phyloP scores from a whole-genome alignment of 2,888 invertebrate genomes.

The Coleophora flavipennella region DNA sequence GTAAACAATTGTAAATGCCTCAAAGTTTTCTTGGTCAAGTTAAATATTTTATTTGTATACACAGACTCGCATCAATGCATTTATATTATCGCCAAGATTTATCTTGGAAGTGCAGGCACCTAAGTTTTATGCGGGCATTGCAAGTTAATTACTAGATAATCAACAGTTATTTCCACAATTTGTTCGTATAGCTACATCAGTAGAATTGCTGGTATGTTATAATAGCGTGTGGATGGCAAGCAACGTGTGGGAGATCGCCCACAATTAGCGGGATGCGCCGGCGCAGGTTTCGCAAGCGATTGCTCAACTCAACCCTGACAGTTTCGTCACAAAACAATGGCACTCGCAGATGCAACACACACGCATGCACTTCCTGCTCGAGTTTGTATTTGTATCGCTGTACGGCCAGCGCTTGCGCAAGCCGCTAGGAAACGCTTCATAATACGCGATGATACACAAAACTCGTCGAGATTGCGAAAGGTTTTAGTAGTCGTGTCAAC shows the following conservation, averaged over 20 bases:
- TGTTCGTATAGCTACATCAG: not conserved
- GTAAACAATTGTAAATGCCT: conserved; percentile 36
- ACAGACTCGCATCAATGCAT: too few relatives aligned
- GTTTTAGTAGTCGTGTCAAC: conserved; percentile 38
- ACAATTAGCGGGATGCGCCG: conserved; percentile 63
- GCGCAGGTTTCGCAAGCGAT: conserved; percentile 56
- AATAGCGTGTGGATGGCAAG: conserved; percentile 2
- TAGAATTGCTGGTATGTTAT: not conserved
- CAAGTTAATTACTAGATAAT: too few relatives aligned
- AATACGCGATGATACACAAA: conserved; percentile 40
- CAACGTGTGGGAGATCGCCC: conserved; percentile 49
- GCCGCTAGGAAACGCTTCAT: conserved; percentile 41
- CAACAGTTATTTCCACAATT: too few relatives aligned
- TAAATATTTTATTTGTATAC: conserved; percentile 10
- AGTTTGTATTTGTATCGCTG: conserved; percentile 39
- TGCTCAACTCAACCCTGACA: conserved; percentile 70
- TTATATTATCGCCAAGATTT: too few relatives aligned
- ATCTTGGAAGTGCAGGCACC: too few relatives aligned
- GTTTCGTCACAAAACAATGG: conserved; percentile 66
- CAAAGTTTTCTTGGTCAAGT: conserved; percentile 49
- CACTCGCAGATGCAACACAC: conserved; percentile 65
- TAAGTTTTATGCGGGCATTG: not conserved
- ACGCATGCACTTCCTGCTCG: conserved; percentile 69
- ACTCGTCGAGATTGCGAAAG: conserved; percentile 47
- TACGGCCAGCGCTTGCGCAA: conserved; percentile 59